These are phyloP conservation scores for Huso huso DNA, from an alignment of 2,797 vertebrate genomes.

Conservation along the genomic window DNA sequence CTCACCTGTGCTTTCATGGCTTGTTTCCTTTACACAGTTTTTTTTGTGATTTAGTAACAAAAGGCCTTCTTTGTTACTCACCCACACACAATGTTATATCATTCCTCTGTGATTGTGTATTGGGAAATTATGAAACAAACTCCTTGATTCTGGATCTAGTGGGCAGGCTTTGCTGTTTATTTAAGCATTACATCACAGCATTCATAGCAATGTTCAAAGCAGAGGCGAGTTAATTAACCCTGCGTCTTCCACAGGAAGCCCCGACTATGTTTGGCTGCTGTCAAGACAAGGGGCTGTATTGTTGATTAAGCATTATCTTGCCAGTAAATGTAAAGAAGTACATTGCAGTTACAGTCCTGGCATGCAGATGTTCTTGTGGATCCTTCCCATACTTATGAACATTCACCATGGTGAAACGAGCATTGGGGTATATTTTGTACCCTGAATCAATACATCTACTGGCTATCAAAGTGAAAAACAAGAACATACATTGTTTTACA, in stretches of 20 bases:
- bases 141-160: not conserved
- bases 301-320: not conserved
- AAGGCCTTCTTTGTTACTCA: not conserved
- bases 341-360: not conserved
- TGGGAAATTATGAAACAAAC: not conserved
- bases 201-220: not conserved
- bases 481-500: too few species aligned
- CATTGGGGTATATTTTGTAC: too few species aligned
- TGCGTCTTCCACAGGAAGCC: not conserved
- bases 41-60: not conserved
- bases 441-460: too few species aligned
- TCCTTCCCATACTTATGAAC: too few species aligned
- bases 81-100: not conserved
- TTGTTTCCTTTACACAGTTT: not conserved
- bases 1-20: not conserved
- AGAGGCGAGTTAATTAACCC: not conserved
- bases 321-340: not conserved
- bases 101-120: slow-evolving; percentile 2
- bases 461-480: too few species aligned
- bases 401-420: too few species aligned
- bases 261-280: not conserved
- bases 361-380: too few species aligned
- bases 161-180: not conserved
- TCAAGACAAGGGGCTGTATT: not conserved
- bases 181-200: not conserved